Percentiles rank a stretch among this genome's conserved stretches.
Conservation (phyloP, 2,888 invertebrate genomes). For the Melipona bicolor region DNA sequence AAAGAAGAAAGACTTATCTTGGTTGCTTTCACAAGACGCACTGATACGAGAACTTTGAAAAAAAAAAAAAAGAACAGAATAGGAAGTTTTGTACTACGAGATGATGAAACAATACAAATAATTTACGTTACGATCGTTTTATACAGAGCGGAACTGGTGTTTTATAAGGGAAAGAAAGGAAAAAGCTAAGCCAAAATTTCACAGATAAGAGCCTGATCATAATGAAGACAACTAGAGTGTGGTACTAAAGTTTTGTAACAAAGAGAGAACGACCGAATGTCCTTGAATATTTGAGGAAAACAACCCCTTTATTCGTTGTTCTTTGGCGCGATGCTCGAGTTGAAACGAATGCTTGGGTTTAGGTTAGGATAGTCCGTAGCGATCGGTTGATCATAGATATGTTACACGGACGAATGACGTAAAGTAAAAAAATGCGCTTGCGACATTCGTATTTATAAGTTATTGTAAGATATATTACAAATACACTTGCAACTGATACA, state of each 20-base stretch:
- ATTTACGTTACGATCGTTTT: too few species aligned
- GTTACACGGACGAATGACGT: neutral
- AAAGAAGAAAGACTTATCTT: neutral
- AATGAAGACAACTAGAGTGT: neutral
- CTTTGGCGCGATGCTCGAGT: neutral
- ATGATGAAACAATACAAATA: neutral
- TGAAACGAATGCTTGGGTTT: too few species aligned
- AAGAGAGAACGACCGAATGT: neutral
- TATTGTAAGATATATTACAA: slow-evolving; percentile 5
- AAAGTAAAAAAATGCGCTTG: slow-evolving; percentile 2
- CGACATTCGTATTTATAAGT: neutral
- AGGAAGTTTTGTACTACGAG: neutral
- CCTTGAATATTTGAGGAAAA: neutral
- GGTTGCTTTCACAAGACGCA: neutral
- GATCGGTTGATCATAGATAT: neutral
- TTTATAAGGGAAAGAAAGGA: neutral
- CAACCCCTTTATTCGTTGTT: neutral
- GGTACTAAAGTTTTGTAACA: neutral
- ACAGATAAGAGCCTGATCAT: neutral
- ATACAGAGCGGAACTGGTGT: neutral
- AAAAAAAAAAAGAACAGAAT: neutral
- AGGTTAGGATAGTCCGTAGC: neutral
- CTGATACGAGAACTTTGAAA: neutral
- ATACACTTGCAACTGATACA: neutral
- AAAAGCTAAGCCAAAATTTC: neutral